Percentiles rank a stretch among this genome's conserved stretches.
These are phyloP conservation scores for Umimayanthus chanpuru DNA, from an alignment of 92 coral and sea anemone species.

Conservation along the genomic window DNA sequence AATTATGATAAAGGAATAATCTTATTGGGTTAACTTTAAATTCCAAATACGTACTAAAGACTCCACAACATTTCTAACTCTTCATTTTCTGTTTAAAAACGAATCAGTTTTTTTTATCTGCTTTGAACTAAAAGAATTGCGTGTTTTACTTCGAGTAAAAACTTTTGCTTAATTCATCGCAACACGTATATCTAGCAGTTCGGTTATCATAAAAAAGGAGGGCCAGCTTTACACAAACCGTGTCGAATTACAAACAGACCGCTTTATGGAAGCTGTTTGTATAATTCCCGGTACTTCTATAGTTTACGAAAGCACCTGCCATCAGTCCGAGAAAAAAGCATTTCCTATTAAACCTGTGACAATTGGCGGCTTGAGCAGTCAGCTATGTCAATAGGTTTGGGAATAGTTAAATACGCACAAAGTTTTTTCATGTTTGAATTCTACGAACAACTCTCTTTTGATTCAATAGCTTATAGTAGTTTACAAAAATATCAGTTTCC, in stretches of 20 bases:
- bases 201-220: not conserved
- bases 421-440: not conserved
- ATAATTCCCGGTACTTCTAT: not conserved
- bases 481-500: not conserved
- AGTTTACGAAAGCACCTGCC: conserved; percentile 17
- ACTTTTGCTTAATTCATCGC: not conserved
- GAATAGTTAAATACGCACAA: not conserved
- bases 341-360: conserved; percentile 8
- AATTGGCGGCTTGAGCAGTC: not conserved
- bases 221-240: not conserved
- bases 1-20: no score
- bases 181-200: not conserved
- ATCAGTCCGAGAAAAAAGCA: not conserved
- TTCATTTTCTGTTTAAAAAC: not conserved
- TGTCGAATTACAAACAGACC: not conserved
- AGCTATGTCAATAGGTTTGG: conserved; percentile 6
- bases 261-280: conserved; percentile 25
- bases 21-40: no score
- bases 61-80: no score
- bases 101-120: not conserved
- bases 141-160: no score
- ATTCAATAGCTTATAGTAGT: not conserved
- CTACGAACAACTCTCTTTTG: not conserved
- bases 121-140: not conserved
- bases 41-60: no score